These are phyloP conservation scores for Oreortyx pictus DNA, from an alignment of 2,797 vertebrate species.

Conservation along the genomic window DNA sequence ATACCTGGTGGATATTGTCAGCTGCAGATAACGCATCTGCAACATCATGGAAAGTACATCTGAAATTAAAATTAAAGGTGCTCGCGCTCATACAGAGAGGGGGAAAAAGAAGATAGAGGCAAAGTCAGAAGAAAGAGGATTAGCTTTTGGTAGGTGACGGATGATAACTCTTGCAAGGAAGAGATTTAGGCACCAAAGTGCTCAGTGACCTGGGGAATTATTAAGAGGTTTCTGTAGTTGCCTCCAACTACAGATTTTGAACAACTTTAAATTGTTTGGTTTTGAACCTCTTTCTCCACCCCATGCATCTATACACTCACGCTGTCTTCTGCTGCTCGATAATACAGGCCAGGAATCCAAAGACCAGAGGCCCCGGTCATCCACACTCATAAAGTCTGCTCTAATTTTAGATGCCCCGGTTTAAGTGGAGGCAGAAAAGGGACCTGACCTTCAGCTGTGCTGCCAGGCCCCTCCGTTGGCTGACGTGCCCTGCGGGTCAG, in stretches of 20 bases:
- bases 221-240: background rate
- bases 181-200: conserved; percentile 15
- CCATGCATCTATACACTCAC: accelerated
- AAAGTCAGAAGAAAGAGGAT: conserved; percentile 46
- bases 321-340: background rate
- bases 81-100: background rate
- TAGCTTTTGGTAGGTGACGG: conserved; percentile 36
- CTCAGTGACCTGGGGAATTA: conserved; percentile 16
- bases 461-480: background rate
- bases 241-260: background rate
- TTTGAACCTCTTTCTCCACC: background rate
- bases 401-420: background rate
- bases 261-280: background rate
- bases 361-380: background rate
- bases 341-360: background rate
- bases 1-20: conserved; percentile 17
- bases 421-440: background rate
- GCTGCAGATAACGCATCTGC: conserved; percentile 29
- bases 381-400: background rate
- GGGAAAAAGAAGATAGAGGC: background rate
- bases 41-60: conserved; percentile 9
- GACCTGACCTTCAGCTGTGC: background rate
- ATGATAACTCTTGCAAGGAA: conserved; percentile 22
- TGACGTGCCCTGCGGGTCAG: background rate
- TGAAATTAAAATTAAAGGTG: conserved; percentile 67